Evolutionary conservation across 2,888 invertebrate genomes (phyloP).

Genomic region (Acanthosoma haemorrhoidale): DNA sequence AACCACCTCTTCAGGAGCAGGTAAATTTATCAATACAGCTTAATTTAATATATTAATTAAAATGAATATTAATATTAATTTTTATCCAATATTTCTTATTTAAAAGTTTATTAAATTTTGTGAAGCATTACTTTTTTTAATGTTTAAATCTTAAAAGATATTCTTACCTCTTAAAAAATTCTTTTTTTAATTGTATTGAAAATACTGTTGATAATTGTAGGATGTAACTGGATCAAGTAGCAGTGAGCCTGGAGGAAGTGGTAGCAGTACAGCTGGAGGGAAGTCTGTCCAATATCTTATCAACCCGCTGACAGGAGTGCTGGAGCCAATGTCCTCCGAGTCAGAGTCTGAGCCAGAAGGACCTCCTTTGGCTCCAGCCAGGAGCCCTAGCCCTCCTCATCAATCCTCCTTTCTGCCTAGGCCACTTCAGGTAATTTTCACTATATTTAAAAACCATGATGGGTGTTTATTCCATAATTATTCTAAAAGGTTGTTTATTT

Average conservation of each 20-base stretch:
- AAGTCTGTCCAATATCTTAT: conserved; percentile 66
- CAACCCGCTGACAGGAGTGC: conserved; percentile 70
- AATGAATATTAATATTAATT: too few relatives aligned
- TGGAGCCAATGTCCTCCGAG: conserved; percentile 35
- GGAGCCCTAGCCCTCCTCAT: background rate
- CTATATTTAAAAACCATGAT: too few relatives aligned
- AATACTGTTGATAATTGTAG: background rate
- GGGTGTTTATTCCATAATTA: background rate
- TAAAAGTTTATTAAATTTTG: background rate
- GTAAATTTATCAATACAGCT: background rate
- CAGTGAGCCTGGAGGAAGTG: background rate
- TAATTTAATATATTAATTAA: background rate
- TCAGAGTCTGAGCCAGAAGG: conserved; percentile 27
- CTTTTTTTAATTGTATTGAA: too few relatives aligned
- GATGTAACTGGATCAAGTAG: background rate
- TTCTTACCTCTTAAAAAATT: too few relatives aligned
- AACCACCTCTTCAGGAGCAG: conserved; percentile 40
- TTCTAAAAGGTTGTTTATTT: background rate
- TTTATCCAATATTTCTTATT: background rate
- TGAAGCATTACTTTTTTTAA: too few relatives aligned
- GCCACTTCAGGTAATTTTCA: background rate
- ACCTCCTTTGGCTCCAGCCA: background rate
- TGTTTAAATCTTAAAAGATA: too few relatives aligned
- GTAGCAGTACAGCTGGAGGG: conserved; percentile 12
- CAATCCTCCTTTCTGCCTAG: background rate